Evolutionary conservation across 2,113 vertebrate genomes (phyloP).

Genomic region (Calidris pugnax): DNA sequence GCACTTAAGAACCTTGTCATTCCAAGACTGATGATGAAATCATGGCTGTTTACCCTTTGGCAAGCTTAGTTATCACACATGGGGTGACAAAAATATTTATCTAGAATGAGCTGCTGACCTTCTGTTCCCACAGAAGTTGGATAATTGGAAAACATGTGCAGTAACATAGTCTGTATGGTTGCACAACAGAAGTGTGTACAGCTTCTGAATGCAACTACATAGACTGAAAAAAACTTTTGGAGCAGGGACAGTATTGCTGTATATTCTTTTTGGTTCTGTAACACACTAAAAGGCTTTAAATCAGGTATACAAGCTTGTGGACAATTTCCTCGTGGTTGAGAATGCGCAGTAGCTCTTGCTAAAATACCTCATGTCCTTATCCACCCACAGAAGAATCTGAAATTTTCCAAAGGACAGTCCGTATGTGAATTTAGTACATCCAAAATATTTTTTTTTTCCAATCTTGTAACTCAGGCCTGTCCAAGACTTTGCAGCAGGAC

Average conservation of each 20-base stretch:
- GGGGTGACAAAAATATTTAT: conserved; percentile 44
- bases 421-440: background rate
- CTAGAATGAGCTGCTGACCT: conserved; percentile 18
- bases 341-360: background rate
- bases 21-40: conserved; percentile 20
- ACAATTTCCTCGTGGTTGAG: background rate
- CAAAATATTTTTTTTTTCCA: background rate
- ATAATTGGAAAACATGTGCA: background rate
- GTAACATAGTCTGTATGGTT: background rate
- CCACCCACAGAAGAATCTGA: background rate
- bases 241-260: background rate
- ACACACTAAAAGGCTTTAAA: background rate
- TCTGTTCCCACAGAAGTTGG: conserved; percentile 12
- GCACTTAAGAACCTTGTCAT: conserved; percentile 18
- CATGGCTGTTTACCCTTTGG: conserved; percentile 1
- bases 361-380: background rate
- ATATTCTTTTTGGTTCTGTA: background rate
- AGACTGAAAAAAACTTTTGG: background rate
- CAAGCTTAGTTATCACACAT: background rate
- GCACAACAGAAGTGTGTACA: background rate
- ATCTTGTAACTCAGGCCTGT: background rate
- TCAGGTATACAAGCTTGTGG: background rate
- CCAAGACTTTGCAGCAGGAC: background rate
- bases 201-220: background rate
- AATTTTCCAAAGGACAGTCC: background rate